These are phyloP conservation scores for Strigamia transsilvanica DNA, from an alignment of 2,888 invertebrate species.

Conservation along the genomic window DNA sequence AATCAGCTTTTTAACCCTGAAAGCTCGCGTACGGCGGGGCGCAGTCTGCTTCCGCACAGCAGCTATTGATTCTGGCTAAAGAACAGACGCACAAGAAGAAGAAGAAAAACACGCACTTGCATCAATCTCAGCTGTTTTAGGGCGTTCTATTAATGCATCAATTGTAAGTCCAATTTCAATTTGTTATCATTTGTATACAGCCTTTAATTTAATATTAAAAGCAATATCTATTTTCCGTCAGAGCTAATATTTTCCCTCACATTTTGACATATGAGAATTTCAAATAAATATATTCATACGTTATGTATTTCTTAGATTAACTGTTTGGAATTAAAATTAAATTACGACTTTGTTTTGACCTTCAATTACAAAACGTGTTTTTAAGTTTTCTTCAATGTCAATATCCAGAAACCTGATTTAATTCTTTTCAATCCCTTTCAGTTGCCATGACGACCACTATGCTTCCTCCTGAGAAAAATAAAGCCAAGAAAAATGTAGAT, in stretches of 20 bases:
- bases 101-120: neutral
- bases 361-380: neutral
- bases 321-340: neutral
- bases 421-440: neutral
- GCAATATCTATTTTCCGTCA: neutral
- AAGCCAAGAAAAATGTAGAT: constrained; percentile 57
- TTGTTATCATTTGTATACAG: neutral
- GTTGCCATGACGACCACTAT: neutral
- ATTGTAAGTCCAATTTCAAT: neutral
- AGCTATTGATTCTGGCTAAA: neutral
- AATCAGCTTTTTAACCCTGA: neutral
- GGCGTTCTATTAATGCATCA: neutral
- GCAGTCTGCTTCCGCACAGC: neutral
- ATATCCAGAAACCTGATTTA: neutral
- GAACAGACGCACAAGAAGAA: no score
- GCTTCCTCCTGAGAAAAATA: neutral
- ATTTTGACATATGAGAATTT: neutral
- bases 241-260: neutral
- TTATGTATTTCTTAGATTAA: neutral
- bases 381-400: neutral
- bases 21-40: neutral
- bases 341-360: neutral
- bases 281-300: no score
- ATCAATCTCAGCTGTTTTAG: neutral
- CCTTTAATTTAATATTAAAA: neutral